Base-by-base conservation (phyloP, 1,140 invertebrate genomes). In the Hycleus cichorii region DNA sequence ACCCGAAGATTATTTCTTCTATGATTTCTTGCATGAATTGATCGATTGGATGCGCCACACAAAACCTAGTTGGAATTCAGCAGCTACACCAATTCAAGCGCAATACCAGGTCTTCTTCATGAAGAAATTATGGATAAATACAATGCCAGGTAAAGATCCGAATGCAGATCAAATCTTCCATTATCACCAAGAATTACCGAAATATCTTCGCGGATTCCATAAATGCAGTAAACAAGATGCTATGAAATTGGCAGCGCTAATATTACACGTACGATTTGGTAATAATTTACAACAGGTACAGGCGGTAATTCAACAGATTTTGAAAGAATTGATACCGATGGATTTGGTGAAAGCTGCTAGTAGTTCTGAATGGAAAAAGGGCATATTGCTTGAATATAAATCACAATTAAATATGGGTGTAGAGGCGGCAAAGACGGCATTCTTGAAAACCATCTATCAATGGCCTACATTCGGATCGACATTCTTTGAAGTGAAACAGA, bases 71-170 rank as follows among this genome's bases (percentile, higher is more conserved):
- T 81, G 88, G 70, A 85, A 88, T 74, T 83, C 32, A 60, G 76
- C 76, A 12, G 60, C 18, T 18, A 18, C 69, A 40, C 80, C 83
- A 59, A 77, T 90, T 39, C 86, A 90, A 71, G 89, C 90, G 72
- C 89, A 89, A 39, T 96, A 97, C 73, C 82, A 96, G 77, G 86
- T 97, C 64, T 95, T 95, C 78, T 97, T 96, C 72, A 95, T 97
- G 93, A 93, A 94, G 71, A 97, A 97, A 73, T 75, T 98, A 1
- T 97, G 95, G 95, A 86, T 93, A 0, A 91, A 93, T 66, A 89
- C 89, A 7, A 77, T 88, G 25, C 92, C 94, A 1, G 94, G 93
- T 0, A 85, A 84, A 67, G 95, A 97, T 74, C 74, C 79, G 45
- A 90, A 93, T 74, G 91, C 92, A 5, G 95, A 98, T 75, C 77